phyloP scores from a whole-genome alignment of 2,888 invertebrate genomes.

The Netelia virgata region DNA sequence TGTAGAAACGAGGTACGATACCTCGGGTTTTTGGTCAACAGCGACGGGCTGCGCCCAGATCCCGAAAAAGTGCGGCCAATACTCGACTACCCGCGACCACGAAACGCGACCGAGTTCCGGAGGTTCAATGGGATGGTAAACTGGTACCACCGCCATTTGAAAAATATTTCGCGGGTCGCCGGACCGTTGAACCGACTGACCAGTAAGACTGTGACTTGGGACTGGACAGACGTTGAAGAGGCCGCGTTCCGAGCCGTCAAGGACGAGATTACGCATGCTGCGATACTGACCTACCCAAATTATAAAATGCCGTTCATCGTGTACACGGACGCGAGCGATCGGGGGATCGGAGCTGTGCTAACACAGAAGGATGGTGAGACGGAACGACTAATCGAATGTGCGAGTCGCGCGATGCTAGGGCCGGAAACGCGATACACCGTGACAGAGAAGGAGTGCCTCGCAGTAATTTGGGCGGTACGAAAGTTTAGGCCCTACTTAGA shows the following conservation, averaged over 20 bases:
- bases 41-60: neutral
- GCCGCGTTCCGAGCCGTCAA: slow-evolving; percentile 44
- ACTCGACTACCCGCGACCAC: slow-evolving; percentile 2
- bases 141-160: neutral
- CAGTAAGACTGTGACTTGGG: slow-evolving; percentile 3
- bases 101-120: neutral
- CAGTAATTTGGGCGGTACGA: slow-evolving; percentile 68
- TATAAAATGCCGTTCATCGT: slow-evolving; percentile 57
- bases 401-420: neutral
- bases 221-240: slow-evolving; percentile 46
- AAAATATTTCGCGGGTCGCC: neutral
- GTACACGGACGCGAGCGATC: slow-evolving; percentile 64
- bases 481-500: slow-evolving; percentile 71
- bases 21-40: slow-evolving; percentile 19
- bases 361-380: slow-evolving; percentile 52
- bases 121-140: neutral
- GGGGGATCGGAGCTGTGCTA: slow-evolving; percentile 64
- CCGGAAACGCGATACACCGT: slow-evolving; percentile 32
- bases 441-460: slow-evolving; percentile 28
- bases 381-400: slow-evolving; percentile 58
- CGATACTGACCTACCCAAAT: slow-evolving; percentile 65
- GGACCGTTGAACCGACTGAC: neutral
- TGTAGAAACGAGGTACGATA: slow-evolving; percentile 3
- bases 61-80: neutral
- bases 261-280: slow-evolving; percentile 44